Conservation (phyloP, 2,113 vertebrate genomes). For the Gallinago paraguaiae region DNA sequence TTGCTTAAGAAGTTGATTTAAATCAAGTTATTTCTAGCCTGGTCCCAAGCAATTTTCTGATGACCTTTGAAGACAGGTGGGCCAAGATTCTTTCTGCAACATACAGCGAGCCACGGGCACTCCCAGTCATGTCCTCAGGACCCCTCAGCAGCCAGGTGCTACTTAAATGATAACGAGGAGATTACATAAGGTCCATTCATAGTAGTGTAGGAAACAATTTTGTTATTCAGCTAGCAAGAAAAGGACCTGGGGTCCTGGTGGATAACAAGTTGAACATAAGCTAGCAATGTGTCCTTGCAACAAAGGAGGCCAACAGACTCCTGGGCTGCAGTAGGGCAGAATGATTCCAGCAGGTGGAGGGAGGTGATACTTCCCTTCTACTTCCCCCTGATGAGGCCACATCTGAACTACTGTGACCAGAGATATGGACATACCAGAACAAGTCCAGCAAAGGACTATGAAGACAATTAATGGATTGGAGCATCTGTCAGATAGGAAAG, state of each 20-base stretch:
- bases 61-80: neutral
- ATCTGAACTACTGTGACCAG: neutral
- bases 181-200: neutral
- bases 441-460: neutral
- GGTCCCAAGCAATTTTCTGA: neutral
- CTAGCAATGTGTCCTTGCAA: neutral
- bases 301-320: neutral
- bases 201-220: neutral
- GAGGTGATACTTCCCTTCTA: neutral
- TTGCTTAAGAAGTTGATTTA: neutral
- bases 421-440: neutral
- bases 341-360: accelerated
- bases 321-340: neutral
- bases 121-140: neutral
- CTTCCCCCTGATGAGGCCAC: neutral
- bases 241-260: neutral
- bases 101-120: neutral
- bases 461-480: neutral
- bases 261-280: neutral
- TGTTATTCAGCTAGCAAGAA: neutral
- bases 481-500: neutral
- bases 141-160: neutral
- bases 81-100: neutral
- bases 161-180: neutral
- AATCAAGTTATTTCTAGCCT: neutral